Percentiles rank a stretch among this genome's conserved stretches.
Evolutionary conservation across 2,888 invertebrate genomes (phyloP).

Genomic region (Ophioninae sp.): DNA sequence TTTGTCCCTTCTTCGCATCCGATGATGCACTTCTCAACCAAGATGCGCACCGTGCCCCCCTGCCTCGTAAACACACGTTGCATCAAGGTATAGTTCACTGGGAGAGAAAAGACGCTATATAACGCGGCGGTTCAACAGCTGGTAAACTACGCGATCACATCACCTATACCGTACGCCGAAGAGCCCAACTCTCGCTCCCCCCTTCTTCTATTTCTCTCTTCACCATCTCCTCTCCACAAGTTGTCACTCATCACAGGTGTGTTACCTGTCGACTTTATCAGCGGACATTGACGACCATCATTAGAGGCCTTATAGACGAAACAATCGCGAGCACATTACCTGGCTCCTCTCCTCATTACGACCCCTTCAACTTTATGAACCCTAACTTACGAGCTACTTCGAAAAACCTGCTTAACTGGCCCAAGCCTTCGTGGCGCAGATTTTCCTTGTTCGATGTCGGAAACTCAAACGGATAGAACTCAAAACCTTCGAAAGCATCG

Average conservation of each 20-base stretch:
- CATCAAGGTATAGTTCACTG: constrained; percentile 60
- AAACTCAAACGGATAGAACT: background rate
- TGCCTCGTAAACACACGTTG: constrained; percentile 75
- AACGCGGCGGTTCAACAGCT: constrained; percentile 68
- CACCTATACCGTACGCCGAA: constrained; percentile 55
- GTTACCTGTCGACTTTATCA: constrained; percentile 55
- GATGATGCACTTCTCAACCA: constrained; percentile 60
- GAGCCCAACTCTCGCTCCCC: constrained; percentile 6
- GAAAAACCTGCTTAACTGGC: background rate
- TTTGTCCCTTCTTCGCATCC: constrained; percentile 47
- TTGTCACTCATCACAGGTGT: constrained; percentile 63
- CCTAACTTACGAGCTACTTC: constrained; percentile 1
- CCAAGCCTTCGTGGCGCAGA: background rate
- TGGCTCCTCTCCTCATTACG: background rate
- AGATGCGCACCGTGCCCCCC: constrained; percentile 68
- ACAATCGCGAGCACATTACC: constrained; percentile 29
- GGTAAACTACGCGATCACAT: constrained; percentile 67
- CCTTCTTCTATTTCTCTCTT: constrained; percentile 12
- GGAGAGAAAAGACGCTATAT: constrained; percentile 49
- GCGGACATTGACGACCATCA: constrained; percentile 58
- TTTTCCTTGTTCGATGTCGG: background rate
- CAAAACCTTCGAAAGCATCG: background rate
- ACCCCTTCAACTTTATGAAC: constrained; percentile 28
- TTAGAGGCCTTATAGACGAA: constrained; percentile 45
- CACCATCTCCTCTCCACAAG: constrained; percentile 21